Evolutionary conservation across 2,888 invertebrate genomes (phyloP).

Genomic region (Troides aeacus): DNA sequence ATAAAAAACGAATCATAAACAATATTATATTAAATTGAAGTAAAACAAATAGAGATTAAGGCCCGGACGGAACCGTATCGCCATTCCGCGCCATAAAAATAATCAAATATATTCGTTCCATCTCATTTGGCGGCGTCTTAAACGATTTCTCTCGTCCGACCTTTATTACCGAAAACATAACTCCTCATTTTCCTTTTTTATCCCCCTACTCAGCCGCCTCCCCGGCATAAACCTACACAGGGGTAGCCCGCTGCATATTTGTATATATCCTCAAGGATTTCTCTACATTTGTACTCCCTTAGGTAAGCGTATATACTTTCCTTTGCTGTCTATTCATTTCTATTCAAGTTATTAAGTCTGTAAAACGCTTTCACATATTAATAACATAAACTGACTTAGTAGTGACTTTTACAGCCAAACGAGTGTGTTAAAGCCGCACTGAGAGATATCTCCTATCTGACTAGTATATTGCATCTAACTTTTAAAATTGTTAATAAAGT

Average conservation of each 20-base stretch:
- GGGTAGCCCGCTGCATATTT: conserved; percentile 71
- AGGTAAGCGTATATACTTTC: conserved; percentile 28
- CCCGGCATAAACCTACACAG: conserved; percentile 59
- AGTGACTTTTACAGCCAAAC: not conserved
- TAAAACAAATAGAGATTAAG: conserved; percentile 76
- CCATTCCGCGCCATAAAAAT: conserved; percentile 78
- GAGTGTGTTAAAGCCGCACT: not conserved
- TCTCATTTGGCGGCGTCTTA: conserved; percentile 79
- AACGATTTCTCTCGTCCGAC: conserved; percentile 80
- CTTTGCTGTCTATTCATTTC: not conserved
- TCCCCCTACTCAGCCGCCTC: conserved; percentile 71
- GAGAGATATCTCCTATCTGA: too few relatives aligned
- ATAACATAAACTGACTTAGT: not conserved
- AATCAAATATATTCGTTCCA: conserved; percentile 80
- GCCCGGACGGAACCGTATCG: conserved; percentile 63
- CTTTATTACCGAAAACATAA: conserved; percentile 80
- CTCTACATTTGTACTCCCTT: conserved; percentile 50
- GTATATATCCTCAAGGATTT: conserved; percentile 65
- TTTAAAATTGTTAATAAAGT: too few relatives aligned
- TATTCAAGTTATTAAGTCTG: not conserved
- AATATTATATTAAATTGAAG: conserved; percentile 66
- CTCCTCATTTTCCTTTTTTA: conserved; percentile 79
- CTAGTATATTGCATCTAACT: too few relatives aligned
- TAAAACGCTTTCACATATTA: not conserved
- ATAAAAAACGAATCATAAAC: conserved; percentile 53